These are phyloP conservation scores for Lepilemur septentrionalis DNA, from an alignment of 2,797 vertebrate species.

Conservation along the genomic window DNA sequence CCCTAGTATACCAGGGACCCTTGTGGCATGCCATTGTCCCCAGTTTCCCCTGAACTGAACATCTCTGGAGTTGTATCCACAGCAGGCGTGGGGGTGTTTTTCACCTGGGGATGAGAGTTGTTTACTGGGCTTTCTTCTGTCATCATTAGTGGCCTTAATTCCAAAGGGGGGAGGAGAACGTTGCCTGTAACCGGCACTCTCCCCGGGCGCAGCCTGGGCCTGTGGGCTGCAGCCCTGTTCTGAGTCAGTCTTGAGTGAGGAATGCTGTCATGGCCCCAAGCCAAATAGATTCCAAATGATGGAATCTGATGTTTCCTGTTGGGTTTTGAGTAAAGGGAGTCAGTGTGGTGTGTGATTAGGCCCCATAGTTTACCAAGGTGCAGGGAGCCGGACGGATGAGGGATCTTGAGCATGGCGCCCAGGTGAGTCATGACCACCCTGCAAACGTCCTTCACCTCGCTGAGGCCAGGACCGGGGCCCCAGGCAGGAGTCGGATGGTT, in stretches of 20 bases:
- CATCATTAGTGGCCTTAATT: neutral
- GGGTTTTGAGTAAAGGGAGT: neutral
- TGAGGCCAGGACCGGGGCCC: neutral
- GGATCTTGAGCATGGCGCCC: neutral
- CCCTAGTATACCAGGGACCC: neutral
- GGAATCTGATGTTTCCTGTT: slow-evolving; percentile 57
- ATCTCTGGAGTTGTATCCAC: neutral
- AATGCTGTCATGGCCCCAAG: slow-evolving; percentile 27
- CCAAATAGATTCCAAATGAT: slow-evolving; percentile 55
- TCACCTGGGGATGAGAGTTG: neutral
- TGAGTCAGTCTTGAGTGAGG: slow-evolving; percentile 23
- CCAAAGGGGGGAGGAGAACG: neutral
- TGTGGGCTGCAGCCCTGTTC: neutral
- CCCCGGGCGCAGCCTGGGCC: neutral
- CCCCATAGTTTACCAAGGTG: neutral
- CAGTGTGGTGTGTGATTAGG: neutral
- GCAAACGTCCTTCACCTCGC: neutral
- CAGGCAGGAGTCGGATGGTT: neutral
- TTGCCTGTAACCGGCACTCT: neutral
- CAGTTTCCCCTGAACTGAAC: neutral
- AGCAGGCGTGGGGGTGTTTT: neutral
- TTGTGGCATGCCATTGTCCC: fast-evolving
- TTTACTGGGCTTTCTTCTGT: neutral
- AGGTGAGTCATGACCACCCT: neutral
- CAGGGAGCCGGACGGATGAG: neutral